A percentile compares a stretch with the other conserved stretches of the same genome.
phyloP scores from a whole-genome alignment of 2,888 invertebrate genomes.

The Calameuta filiformis region DNA sequence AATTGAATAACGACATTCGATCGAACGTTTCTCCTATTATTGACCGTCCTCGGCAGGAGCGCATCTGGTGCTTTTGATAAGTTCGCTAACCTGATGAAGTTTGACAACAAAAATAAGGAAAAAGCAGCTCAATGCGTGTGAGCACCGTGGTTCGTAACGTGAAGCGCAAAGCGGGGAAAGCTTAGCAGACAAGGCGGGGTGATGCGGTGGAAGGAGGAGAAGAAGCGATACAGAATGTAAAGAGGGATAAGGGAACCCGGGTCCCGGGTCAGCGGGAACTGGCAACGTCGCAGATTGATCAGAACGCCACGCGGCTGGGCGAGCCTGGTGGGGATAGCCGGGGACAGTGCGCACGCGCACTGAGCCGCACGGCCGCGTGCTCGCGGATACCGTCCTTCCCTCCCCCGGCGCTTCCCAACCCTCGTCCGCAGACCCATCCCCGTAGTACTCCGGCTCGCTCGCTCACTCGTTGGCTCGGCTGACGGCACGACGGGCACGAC shows the following conservation, averaged over 20 bases:
- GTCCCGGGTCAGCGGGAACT: conserved; percentile 40
- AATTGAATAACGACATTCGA: not conserved
- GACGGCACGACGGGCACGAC: no score
- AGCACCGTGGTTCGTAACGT: not conserved
- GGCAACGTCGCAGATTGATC: conserved; percentile 63
- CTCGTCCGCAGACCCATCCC: no score
- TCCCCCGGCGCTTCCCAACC: not conserved
- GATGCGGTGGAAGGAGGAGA: not conserved
- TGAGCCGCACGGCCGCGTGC: conserved; percentile 48
- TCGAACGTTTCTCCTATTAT: not conserved
- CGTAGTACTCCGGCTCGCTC: not conserved
- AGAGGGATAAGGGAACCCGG: conserved; percentile 7
- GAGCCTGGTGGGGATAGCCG: conserved; percentile 46
- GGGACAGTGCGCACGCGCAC: conserved; percentile 57
- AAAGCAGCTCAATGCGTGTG: not conserved
- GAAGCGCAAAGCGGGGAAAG: not conserved
- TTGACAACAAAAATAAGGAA: not conserved
- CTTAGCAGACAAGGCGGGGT: not conserved
- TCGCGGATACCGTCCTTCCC: conserved; percentile 25
- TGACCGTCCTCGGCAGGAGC: not conserved
- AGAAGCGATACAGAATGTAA: not conserved
- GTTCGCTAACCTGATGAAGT: not conserved
- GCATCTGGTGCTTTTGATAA: not conserved
- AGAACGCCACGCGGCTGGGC: conserved; percentile 63
- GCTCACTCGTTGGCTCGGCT: not conserved